Evolutionary conservation across 2,797 vertebrate genomes (phyloP), one percentile per base, ranked within the genome.

Genomic region (Chloroceryle amazona): DNA sequence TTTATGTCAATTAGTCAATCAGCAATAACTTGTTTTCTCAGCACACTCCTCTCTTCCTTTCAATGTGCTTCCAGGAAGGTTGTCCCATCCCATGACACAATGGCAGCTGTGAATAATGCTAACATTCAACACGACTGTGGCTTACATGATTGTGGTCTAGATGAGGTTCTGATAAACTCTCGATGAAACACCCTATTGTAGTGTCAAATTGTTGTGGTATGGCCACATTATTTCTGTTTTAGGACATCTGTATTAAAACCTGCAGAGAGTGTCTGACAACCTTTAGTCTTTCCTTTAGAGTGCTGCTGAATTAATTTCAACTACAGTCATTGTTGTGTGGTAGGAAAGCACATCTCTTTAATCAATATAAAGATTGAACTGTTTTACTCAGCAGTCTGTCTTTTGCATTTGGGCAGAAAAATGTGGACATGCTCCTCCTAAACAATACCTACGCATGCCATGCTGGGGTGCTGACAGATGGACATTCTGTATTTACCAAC

Each of bases 361-460:
- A 95, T 90, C 94, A 89, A 81, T 86, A 89, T 87, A 88, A 98
- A 79, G 79, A 95, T 82, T 94, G 89, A 93, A 96, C 94, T 94
- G 89, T 96, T 97, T 96, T 95, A 94, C 95, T 93, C 76, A 95
- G 90, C 75, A 87, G 72, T 94, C 91, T 93, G 52, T 91, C 88
- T 97, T 94, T 97, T 95, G 92, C 94, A 89, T 97, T 93, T 96
- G 90, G 95, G 76, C 57, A 96, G 86, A 98, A 97, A 97, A 97
- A 96, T 89, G 83, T 78, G 87, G 72, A 88, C 86, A 78, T 81
- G 60, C 47, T 94, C 91, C 91, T 96, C 81, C 94, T 95, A 96
- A 97, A 96, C 93, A 94, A 96, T 94, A 89, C 88, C 75, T 95
- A 86, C 76, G 68, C 92, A 80, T 96, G 94, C 82, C 93, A 95